phyloP scores from a whole-genome alignment of 92 coral and sea anemone species.

The Desmophyllum pertusum region DNA sequence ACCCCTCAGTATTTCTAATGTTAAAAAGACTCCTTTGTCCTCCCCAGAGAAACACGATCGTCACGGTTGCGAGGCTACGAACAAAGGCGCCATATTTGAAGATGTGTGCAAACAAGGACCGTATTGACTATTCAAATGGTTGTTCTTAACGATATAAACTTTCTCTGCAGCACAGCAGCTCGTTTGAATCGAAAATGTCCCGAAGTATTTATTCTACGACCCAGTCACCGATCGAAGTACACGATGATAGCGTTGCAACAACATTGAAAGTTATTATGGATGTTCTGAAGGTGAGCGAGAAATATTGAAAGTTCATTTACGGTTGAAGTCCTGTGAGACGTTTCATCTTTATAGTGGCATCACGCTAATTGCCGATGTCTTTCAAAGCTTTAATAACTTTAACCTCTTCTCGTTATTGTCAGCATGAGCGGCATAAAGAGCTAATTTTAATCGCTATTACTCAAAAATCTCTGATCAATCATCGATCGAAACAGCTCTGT shows the following conservation, averaged over 20 bases:
- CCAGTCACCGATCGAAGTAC: constrained; percentile 41
- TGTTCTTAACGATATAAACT: constrained; percentile 27
- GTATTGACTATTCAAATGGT: constrained; percentile 46
- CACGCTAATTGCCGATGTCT: constrained; percentile 32
- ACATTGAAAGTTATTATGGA: constrained; percentile 88
- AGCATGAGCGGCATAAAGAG: neutral
- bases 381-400: constrained; percentile 17
- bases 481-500: neutral
- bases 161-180: constrained; percentile 35
- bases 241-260: constrained; percentile 81
- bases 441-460: neutral
- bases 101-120: constrained; percentile 66
- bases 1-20: neutral
- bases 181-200: constrained; percentile 51
- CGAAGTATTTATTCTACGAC: constrained; percentile 43
- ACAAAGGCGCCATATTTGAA: constrained; percentile 94
- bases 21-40: neutral
- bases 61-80: constrained; percentile 57
- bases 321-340: neutral
- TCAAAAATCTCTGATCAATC: neutral
- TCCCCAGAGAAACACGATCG: constrained; percentile 13
- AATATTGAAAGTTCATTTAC: neutral
- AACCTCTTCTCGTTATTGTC: constrained; percentile 19
- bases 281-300: constrained; percentile 74
- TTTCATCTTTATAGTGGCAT: neutral